A percentile compares a stretch with the other conserved stretches of the same genome.
These are phyloP conservation scores for Ctenopoma multispine DNA, from an alignment of 2,797 vertebrate genomes.

Conservation along the genomic window DNA sequence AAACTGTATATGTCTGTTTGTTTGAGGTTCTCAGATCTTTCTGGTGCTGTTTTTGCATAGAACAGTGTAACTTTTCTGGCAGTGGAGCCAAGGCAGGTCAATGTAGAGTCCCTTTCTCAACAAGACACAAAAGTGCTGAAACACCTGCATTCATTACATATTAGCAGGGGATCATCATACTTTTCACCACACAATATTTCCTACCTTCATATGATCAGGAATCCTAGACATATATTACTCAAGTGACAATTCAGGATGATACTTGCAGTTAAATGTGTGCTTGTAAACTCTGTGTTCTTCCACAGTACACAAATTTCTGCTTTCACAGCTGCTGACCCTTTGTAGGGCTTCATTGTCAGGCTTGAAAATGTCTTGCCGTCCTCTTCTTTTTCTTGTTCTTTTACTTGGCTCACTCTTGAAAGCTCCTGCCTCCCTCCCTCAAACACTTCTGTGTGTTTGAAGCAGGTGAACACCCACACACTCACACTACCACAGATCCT, in stretches of 20 bases:
- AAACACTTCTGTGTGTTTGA: conserved; percentile 66
- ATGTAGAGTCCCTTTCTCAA: conserved; percentile 27
- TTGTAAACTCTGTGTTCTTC: conserved; percentile 26
- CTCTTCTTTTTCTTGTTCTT: conserved; percentile 41
- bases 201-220: conserved; percentile 21
- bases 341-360: conserved; percentile 34
- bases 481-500: conserved; percentile 63
- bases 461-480: conserved; percentile 78
- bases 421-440: conserved; percentile 50
- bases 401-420: conserved; percentile 65
- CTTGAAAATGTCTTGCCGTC: conserved; percentile 42
- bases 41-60: conserved; percentile 25
- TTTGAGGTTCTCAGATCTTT: conserved; percentile 7
- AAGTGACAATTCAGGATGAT: conserved; percentile 31
- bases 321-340: conserved; percentile 43
- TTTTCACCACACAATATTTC: conserved; percentile 35
- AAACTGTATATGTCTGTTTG: conserved; percentile 5
- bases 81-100: conserved; percentile 43
- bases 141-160: conserved; percentile 37
- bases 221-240: conserved; percentile 21
- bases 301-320: conserved; percentile 36
- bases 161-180: conserved; percentile 29
- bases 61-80: conserved; percentile 30
- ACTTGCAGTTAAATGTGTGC: conserved; percentile 17
- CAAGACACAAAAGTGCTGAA: conserved; percentile 25